A percentile compares a stretch with the other conserved stretches of the same genome.
Evolutionary conservation across 1,140 invertebrate species (phyloP).

Genomic region (Zaprionus ornatus): DNA sequence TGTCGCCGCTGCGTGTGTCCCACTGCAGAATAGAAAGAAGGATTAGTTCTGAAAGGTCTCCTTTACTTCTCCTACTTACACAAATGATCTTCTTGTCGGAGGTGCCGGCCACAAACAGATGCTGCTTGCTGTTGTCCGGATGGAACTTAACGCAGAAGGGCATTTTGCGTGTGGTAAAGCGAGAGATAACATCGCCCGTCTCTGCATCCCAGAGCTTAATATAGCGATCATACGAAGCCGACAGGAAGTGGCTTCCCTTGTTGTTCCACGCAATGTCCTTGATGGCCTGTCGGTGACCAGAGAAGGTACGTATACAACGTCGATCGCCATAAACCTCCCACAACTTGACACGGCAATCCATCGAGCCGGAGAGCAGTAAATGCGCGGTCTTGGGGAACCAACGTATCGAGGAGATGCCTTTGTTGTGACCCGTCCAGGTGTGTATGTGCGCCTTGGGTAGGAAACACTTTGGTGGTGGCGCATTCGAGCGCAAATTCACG

Average conservation of each 20-base stretch:
- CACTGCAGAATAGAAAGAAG: slow-evolving; percentile 87
- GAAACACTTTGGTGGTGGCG: slow-evolving; percentile 97
- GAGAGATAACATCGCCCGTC: slow-evolving; percentile 95
- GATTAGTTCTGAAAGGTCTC: not conserved
- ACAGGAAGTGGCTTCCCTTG: slow-evolving; percentile 95
- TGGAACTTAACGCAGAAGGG: slow-evolving; percentile 99
- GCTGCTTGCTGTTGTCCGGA: slow-evolving; percentile 98
- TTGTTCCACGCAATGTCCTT: slow-evolving; percentile 98
- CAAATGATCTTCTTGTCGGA: slow-evolving; percentile 99
- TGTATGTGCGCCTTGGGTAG: slow-evolving; percentile 98
- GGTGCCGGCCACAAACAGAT: slow-evolving; percentile 98
- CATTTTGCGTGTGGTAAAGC: slow-evolving; percentile 97
- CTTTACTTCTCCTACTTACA: slow-evolving; percentile 86
- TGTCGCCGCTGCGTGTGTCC: slow-evolving; percentile 97
- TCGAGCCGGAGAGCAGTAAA: slow-evolving; percentile 96
- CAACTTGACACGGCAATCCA: slow-evolving; percentile 98
- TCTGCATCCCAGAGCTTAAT: slow-evolving; percentile 99
- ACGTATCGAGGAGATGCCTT: slow-evolving; percentile 97
- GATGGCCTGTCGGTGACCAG: slow-evolving; percentile 98
- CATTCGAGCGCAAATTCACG: slow-evolving; percentile 96
- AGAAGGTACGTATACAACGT: slow-evolving; percentile 97
- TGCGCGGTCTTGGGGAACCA: slow-evolving; percentile 98
- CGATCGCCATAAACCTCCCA: slow-evolving; percentile 99
- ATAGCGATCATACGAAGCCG: slow-evolving; percentile 96
- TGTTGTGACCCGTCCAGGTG: slow-evolving; percentile 98